A percentile compares a stretch with the other conserved stretches of the same genome.
These are phyloP conservation scores for Drosophila azteca DNA, from an alignment of 1,140 invertebrate species.

Conservation along the genomic window DNA sequence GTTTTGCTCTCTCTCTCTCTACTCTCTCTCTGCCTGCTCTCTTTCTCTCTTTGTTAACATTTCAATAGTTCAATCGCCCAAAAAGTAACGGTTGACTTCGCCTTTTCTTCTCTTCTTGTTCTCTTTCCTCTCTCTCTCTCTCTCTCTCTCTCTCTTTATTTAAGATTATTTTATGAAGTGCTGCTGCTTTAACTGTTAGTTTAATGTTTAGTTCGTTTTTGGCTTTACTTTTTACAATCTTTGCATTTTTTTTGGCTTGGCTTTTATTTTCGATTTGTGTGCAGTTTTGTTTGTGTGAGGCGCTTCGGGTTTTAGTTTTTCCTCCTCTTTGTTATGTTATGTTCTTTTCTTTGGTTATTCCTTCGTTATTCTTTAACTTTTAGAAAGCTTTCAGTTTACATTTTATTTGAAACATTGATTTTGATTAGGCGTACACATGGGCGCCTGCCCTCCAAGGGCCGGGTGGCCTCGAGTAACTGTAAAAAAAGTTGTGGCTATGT, in stretches of 20 bases:
- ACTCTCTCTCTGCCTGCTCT: too few species aligned
- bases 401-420: slow-evolving; percentile 75
- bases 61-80: slow-evolving; percentile 65
- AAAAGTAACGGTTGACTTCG: slow-evolving; percentile 54
- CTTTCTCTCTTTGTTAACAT: slow-evolving; percentile 48
- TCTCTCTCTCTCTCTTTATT: slow-evolving; percentile 1
- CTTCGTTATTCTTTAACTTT: slow-evolving; percentile 58
- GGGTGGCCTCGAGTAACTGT: slow-evolving; percentile 4
- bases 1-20: background rate
- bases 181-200: slow-evolving; percentile 18
- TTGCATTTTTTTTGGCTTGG: slow-evolving; percentile 11
- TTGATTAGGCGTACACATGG: slow-evolving; percentile 62
- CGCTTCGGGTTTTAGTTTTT: slow-evolving; percentile 53
- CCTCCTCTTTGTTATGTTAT: slow-evolving; percentile 8
- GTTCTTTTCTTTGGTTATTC: slow-evolving; percentile 21
- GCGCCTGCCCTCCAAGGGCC: background rate
- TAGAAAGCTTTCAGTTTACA: slow-evolving; percentile 78
- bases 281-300: slow-evolving; percentile 38
- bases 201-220: slow-evolving; percentile 15
- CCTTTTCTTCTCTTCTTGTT: background rate
- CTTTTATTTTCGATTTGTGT: slow-evolving; percentile 25
- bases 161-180: slow-evolving; percentile 49
- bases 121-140: background rate
- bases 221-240: slow-evolving; percentile 62
- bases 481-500: slow-evolving; percentile 10